Conservation (phyloP, 2,888 invertebrate genomes). For the Nineta flava region DNA sequence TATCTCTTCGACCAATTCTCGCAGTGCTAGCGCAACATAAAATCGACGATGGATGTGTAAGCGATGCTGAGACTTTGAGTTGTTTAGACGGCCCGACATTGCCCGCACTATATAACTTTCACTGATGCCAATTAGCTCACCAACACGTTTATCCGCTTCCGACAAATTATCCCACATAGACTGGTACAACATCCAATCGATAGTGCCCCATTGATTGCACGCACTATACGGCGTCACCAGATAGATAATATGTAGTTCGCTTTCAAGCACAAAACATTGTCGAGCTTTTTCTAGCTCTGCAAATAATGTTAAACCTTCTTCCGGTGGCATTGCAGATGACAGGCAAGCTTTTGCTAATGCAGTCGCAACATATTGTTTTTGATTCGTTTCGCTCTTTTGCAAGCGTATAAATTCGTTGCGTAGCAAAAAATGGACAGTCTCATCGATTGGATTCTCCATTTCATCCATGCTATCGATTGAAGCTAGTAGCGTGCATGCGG, state of each 20-base stretch:
- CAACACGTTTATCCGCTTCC: constrained; percentile 69
- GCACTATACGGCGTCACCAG: constrained; percentile 88
- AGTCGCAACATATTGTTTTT: constrained; percentile 51
- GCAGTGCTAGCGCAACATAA: constrained; percentile 77
- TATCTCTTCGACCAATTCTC: constrained; percentile 85
- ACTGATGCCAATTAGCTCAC: constrained; percentile 72
- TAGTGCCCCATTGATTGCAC: constrained; percentile 56
- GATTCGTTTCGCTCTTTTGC: constrained; percentile 33
- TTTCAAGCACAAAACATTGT: constrained; percentile 80
- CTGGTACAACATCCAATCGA: constrained; percentile 70
- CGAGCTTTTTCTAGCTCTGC: constrained; percentile 80
- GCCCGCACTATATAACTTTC: constrained; percentile 73
- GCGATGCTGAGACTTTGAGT: constrained; percentile 32
- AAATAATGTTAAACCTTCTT: constrained; percentile 79
- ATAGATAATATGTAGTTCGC: constrained; percentile 89
- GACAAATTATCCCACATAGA: constrained; percentile 70
- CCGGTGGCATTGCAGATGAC: constrained; percentile 85
- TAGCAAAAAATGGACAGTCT: constrained; percentile 52
- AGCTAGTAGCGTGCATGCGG: constrained; percentile 60
- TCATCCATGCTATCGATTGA: constrained; percentile 15
- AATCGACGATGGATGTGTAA: constrained; percentile 60
- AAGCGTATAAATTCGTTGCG: constrained; percentile 69
- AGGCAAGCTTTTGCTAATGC: constrained; percentile 85
- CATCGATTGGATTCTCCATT: constrained; percentile 29
- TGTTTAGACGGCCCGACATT: constrained; percentile 46